A percentile compares a stretch with the other conserved stretches of the same genome.
phyloP scores from a whole-genome alignment of 2,113 vertebrate species.

The Zapus hudsonius region DNA sequence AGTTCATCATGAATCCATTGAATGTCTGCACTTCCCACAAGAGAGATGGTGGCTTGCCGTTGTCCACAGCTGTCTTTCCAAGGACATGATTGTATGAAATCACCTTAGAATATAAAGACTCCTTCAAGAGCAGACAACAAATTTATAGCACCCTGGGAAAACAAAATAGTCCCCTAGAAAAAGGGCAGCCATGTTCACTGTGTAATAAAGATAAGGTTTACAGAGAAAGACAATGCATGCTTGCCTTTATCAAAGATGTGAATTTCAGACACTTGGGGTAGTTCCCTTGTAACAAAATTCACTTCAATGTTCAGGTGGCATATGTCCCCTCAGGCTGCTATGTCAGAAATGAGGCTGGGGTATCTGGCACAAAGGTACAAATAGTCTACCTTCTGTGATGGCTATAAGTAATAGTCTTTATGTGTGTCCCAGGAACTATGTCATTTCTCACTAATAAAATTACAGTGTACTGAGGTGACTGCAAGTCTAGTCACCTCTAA shows the following conservation, averaged over 20 bases:
- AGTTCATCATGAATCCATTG: background rate
- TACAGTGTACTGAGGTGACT: background rate
- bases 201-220: background rate
- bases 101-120: background rate
- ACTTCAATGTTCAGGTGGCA: background rate
- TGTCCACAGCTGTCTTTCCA: background rate
- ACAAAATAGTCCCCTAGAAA: background rate
- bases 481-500: background rate
- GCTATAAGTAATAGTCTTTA: background rate
- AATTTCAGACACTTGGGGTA: background rate
- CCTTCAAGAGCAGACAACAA: background rate
- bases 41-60: background rate
- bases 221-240: background rate
- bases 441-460: background rate
- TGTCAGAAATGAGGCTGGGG: background rate
- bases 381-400: background rate
- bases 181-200: background rate
- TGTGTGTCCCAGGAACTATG: background rate
- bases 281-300: background rate
- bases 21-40: background rate
- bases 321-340: background rate
- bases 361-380: background rate
- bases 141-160: background rate
- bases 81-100: background rate
- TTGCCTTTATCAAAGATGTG: background rate